Conservation (phyloP, 2,113 vertebrate genomes). For the Egretta garzetta region DNA sequence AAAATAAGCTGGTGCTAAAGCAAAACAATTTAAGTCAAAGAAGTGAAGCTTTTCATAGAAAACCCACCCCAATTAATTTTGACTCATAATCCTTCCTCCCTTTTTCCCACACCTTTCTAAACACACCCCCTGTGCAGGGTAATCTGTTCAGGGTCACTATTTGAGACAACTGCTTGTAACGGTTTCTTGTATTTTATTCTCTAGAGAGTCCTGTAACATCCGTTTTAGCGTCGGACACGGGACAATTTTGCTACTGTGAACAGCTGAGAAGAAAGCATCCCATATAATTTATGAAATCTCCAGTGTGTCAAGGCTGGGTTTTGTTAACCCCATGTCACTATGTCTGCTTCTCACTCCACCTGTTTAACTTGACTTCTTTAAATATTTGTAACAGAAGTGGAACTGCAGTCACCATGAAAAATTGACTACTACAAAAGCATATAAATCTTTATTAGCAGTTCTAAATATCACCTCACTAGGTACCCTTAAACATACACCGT, state of each 20-base stretch:
- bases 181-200: neutral
- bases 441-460: neutral
- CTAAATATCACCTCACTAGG: neutral
- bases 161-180: neutral
- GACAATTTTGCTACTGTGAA: neutral
- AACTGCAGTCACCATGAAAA: neutral
- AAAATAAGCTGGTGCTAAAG: neutral
- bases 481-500: neutral
- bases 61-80: neutral
- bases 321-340: neutral
- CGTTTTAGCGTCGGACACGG: neutral
- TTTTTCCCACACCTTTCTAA: neutral
- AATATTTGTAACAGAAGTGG: neutral
- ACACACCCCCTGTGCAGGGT: neutral
- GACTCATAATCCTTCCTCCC: neutral
- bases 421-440: neutral
- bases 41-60: neutral
- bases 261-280: neutral
- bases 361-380: neutral
- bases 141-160: neutral
- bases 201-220: neutral
- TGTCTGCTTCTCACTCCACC: neutral
- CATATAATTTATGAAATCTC: neutral
- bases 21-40: neutral
- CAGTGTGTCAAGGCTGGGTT: neutral